These are phyloP conservation scores for Propithecus deckenii DNA, from an alignment of 2,797 vertebrate species.

Conservation along the genomic window DNA sequence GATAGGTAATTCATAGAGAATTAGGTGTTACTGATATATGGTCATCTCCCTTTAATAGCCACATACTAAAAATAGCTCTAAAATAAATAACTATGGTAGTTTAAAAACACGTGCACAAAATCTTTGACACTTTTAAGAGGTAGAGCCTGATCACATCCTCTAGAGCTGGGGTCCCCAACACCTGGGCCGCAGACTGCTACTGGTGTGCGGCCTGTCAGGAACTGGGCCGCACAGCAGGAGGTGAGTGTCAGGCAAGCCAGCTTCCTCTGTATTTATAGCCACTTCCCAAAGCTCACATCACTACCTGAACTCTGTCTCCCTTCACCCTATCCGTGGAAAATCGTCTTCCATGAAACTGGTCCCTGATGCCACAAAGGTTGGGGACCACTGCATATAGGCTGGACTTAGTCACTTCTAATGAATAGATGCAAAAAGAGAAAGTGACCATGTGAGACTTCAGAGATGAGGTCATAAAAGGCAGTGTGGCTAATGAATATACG, in stretches of 20 bases:
- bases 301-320: no score
- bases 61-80: neutral
- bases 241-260: no score
- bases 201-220: no score
- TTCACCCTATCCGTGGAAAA: no score
- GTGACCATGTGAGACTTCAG: neutral
- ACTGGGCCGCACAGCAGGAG: no score
- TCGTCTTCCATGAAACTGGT: no score
- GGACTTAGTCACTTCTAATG: neutral
- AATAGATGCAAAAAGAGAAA: neutral
- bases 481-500: neutral
- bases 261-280: no score
- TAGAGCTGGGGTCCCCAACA: neutral
- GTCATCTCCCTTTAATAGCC: neutral
- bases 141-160: neutral
- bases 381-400: neutral
- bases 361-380: no score
- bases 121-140: neutral
- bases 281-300: no score
- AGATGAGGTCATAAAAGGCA: neutral
- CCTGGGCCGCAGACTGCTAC: no score
- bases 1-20: neutral
- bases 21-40: neutral
- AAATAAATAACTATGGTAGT: neutral
- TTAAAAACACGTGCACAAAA: neutral